Percentiles rank a stretch among this genome's conserved stretches.
These are phyloP conservation scores for Urocitellus parryii DNA, from an alignment of 2,113 vertebrate species.

Conservation along the genomic window DNA sequence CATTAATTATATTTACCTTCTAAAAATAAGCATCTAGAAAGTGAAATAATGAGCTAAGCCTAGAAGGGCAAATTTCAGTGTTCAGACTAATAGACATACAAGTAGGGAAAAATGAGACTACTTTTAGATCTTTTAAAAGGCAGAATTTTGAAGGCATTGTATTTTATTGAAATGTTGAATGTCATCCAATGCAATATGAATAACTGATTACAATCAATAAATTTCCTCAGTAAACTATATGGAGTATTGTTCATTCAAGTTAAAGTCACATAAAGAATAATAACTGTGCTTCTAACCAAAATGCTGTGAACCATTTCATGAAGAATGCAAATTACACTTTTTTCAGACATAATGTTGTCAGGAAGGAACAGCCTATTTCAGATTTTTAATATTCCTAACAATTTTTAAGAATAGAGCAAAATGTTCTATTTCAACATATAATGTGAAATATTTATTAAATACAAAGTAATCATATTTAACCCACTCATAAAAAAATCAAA, in stretches of 20 bases:
- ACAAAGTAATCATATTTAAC: not conserved
- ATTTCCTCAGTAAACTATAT: not conserved
- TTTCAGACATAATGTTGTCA: not conserved
- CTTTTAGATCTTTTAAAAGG: conserved; percentile 35
- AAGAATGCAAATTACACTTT: conserved; percentile 30
- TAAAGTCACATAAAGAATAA: conserved; percentile 5
- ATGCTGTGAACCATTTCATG: not conserved
- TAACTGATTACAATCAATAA: conserved; percentile 50
- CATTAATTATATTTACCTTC: not conserved
- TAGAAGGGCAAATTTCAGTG: not conserved
- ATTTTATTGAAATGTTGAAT: conserved; percentile 62
- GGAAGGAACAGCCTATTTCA: not conserved
- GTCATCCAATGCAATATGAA: not conserved
- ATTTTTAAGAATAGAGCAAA: not conserved
- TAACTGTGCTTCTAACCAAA: conserved; percentile 10
- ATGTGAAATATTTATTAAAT: conserved; percentile 9
- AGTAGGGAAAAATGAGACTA: not conserved
- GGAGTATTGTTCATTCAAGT: not conserved
- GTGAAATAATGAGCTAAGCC: conserved; percentile 4
- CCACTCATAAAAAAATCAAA: not conserved
- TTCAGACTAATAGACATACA: conserved; percentile 23
- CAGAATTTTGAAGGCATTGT: conserved; percentile 38
- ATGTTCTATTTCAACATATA: not conserved
- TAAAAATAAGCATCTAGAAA: conserved; percentile 35
- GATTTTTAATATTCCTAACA: not conserved